These are phyloP conservation scores for Prionailurus bengalensis DNA, from an alignment of 2,113 vertebrate species.

Conservation along the genomic window DNA sequence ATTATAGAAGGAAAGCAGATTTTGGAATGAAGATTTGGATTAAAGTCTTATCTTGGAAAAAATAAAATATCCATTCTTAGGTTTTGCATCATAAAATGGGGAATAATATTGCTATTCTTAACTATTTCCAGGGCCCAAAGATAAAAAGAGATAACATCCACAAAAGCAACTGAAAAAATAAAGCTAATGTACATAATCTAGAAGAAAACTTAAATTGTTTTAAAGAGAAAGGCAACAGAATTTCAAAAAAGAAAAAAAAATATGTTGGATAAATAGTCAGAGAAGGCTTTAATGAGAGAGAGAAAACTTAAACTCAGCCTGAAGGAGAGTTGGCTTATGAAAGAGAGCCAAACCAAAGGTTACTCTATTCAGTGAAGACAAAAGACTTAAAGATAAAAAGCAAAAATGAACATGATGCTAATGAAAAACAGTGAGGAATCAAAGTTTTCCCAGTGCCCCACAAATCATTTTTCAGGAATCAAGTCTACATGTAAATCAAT, in stretches of 20 bases:
- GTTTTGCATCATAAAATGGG: conserved; percentile 58
- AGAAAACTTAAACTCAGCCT: not conserved
- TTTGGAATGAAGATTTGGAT: conserved; percentile 30
- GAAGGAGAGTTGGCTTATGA: not conserved
- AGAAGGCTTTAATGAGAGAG: conserved; percentile 19
- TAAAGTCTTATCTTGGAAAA: not conserved
- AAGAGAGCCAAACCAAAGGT: conserved; percentile 25
- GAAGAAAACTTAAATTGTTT: conserved; percentile 28
- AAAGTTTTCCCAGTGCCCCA: conserved; percentile 13
- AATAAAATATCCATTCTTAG: conserved; percentile 22
- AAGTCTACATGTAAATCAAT: not conserved
- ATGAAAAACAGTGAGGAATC: conserved; percentile 49
- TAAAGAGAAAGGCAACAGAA: conserved; percentile 29
- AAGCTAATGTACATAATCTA: not conserved
- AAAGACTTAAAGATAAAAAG: conserved; percentile 30
- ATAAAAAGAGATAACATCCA: conserved; percentile 34
- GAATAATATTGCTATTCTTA: not conserved
- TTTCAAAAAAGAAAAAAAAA: conserved; percentile 46
- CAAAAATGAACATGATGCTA: conserved; percentile 18
- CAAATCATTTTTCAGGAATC: conserved; percentile 49
- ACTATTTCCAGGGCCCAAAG: not conserved
- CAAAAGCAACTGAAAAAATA: conserved; percentile 5
- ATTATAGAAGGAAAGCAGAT: not conserved
- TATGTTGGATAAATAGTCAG: not conserved
- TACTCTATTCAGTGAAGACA: not conserved